phyloP scores from a whole-genome alignment of 2,113 vertebrate species.

The Trichomycterus rosablanca region DNA sequence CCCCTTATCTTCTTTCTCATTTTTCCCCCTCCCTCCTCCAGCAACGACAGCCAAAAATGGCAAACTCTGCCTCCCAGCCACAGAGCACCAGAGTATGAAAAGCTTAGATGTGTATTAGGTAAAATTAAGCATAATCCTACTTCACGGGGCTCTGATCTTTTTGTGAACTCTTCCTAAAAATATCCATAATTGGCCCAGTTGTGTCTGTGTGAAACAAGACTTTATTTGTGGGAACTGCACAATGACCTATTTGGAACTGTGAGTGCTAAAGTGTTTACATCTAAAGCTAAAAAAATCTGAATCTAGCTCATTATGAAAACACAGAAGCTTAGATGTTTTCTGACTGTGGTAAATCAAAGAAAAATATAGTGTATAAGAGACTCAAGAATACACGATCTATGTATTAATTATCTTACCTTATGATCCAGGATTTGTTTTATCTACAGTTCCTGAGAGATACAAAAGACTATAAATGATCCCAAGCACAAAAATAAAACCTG shows the following conservation, averaged over 20 bases:
- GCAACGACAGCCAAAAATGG: constrained; percentile 5
- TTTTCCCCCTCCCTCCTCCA: not conserved
- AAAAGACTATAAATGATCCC: too few species aligned
- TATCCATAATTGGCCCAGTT: constrained; percentile 47
- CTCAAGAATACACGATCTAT: too few species aligned
- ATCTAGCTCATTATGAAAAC: not conserved
- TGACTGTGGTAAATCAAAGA: not conserved
- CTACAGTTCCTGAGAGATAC: too few species aligned
- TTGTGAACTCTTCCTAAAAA: constrained; percentile 38
- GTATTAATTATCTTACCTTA: too few species aligned
- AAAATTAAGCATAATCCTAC: constrained; percentile 38
- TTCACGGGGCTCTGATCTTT: constrained; percentile 38
- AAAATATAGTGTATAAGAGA: too few species aligned
- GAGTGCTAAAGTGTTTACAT: constrained; percentile 8
- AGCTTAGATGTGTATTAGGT: constrained; percentile 26
- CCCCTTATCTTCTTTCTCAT: constrained; percentile 4
- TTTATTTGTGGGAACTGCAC: constrained; percentile 31
- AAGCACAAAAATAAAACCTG: too few species aligned
- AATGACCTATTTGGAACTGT: constrained; percentile 38
- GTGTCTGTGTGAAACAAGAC: constrained; percentile 32
- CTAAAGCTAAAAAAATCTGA: constrained; percentile 22
- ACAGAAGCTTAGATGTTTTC: constrained; percentile 2
- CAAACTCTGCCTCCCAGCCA: constrained; percentile 11
- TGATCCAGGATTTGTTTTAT: too few species aligned
- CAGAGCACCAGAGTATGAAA: constrained; percentile 25